Evolutionary conservation across 2,113 vertebrate species (phyloP).

Genomic region (Bagarius yarrelli): DNA sequence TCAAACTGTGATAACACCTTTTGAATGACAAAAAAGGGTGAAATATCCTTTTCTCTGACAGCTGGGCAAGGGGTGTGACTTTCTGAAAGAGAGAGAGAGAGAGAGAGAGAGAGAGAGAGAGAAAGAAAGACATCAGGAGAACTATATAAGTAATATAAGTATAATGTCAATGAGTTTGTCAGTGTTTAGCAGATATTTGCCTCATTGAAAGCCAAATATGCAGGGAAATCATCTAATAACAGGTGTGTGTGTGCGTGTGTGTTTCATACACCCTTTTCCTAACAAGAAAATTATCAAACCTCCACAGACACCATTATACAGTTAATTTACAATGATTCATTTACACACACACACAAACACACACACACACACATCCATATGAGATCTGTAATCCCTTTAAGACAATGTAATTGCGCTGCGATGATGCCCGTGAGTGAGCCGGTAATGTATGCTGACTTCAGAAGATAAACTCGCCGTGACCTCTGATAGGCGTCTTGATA

Average conservation of each 20-base stretch:
- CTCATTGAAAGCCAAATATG: conserved; percentile 29
- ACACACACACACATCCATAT: conserved; percentile 32
- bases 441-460: conserved; percentile 45
- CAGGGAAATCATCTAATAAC: conserved; percentile 5
- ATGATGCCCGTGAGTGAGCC: conserved; percentile 43
- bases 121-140: background rate
- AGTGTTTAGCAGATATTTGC: conserved; percentile 28
- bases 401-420: conserved; percentile 25
- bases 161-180: conserved; percentile 19
- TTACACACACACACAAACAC: conserved; percentile 27
- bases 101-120: background rate
- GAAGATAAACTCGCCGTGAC: conserved; percentile 31
- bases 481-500: conserved; percentile 23
- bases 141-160: background rate
- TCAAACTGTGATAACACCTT: conserved; percentile 22
- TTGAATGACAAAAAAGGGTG: conserved; percentile 17
- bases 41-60: conserved; percentile 25
- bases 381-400: conserved; percentile 24
- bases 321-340: conserved; percentile 15
- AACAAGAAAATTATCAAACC: conserved; percentile 23
- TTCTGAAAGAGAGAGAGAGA: background rate
- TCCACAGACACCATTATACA: conserved; percentile 25
- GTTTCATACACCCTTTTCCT: background rate
- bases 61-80: conserved; percentile 5
- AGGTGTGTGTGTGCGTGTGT: background rate